These are phyloP conservation scores for Loxodonta africana DNA, from an alignment of 2,113 vertebrate genomes.

Conservation along the genomic window DNA sequence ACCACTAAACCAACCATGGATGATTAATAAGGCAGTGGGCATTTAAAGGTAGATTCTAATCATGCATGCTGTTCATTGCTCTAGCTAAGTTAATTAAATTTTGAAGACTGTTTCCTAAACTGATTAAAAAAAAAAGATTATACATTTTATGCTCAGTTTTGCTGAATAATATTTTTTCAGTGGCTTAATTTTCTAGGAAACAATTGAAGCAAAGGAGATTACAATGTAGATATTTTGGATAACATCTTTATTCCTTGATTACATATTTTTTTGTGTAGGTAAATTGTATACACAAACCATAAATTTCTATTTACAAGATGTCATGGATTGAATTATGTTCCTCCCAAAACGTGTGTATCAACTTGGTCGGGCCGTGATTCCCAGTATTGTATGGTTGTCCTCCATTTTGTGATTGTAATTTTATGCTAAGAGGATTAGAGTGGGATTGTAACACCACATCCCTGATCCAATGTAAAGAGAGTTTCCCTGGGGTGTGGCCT, in stretches of 20 bases:
- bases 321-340: no score
- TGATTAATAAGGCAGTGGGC: slow-evolving; percentile 47
- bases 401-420: no score
- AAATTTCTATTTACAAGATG: slow-evolving; percentile 40
- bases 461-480: no score
- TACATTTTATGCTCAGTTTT: slow-evolving; percentile 71
- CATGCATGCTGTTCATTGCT: slow-evolving; percentile 36
- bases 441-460: no score
- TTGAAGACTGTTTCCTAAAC: slow-evolving; percentile 55
- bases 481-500: no score
- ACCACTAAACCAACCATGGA: not conserved
- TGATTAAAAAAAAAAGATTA: slow-evolving; percentile 51
- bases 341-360: no score
- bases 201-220: slow-evolving; percentile 70
- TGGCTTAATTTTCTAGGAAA: slow-evolving; percentile 70
- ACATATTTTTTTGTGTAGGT: slow-evolving; percentile 71
- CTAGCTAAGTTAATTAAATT: slow-evolving; percentile 48
- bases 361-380: no score
- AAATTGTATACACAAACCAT: slow-evolving; percentile 42
- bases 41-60: slow-evolving; percentile 44
- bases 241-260: slow-evolving; percentile 66
- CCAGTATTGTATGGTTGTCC: no score
- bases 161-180: slow-evolving; percentile 70
- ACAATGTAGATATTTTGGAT: slow-evolving; percentile 74
- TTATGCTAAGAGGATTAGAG: no score